Conservation (phyloP, 2,797 vertebrate species). For the Schizopygopsis malacanthus region DNA sequence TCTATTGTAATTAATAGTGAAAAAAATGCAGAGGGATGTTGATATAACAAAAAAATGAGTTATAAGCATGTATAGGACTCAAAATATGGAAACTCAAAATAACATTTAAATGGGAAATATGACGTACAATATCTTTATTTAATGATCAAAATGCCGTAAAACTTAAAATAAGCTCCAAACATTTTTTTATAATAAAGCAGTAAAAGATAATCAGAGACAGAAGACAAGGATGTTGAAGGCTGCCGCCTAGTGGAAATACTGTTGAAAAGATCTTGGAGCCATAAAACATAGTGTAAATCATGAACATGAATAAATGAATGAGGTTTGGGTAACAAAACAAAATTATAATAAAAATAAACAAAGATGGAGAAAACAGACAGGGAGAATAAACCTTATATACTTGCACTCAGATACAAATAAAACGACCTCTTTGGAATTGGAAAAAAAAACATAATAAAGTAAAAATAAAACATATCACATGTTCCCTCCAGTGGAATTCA, state of each 20-base stretch:
- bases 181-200: neutral
- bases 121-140: neutral
- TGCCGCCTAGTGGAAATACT: slow-evolving; percentile 55
- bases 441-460: neutral
- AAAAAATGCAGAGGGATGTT: neutral
- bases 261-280: neutral
- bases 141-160: neutral
- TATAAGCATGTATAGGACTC: neutral
- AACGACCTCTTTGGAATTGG: neutral
- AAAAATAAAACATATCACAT: neutral
- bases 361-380: neutral
- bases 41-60: neutral
- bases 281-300: neutral
- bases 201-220: neutral
- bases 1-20: neutral
- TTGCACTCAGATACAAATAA: neutral
- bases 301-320: neutral
- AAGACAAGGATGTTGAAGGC: slow-evolving; percentile 25
- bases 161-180: neutral
- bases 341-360: too few relatives aligned
- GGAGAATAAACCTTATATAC: neutral
- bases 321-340: neutral
- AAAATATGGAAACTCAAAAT: neutral
- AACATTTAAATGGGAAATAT: slow-evolving; percentile 14
- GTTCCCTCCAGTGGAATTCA: neutral